Base-by-base conservation (phyloP, 2,888 invertebrate genomes). In the Creontiades dilutus region DNA sequence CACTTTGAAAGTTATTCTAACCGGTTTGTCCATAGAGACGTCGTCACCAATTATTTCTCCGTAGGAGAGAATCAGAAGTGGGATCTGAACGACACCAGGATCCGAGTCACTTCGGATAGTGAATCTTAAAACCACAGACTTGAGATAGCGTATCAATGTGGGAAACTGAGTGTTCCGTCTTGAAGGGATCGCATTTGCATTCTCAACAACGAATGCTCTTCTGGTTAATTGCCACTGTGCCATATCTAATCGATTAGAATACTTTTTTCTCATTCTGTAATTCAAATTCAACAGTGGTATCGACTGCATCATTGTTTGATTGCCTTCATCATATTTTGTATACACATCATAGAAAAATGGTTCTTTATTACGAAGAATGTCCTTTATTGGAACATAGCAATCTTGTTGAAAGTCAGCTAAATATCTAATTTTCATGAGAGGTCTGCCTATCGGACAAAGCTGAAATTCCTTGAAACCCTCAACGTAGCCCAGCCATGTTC, bases 131-230 rank as follows among this genome's bases (percentile, higher is more conserved):
- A 92, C 92, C 68, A 93, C 91, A 47, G 93, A 93, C 92, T 93
- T 93, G 90, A 93, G 92, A 91, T 93, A 94, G 91, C 93, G 92
- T 92, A 46, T 94, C 94, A 91, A 94, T 94, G 19, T 37, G 13
- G 88, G 88, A 46, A 48, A 88, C 28, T 88, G 78, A 7, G 52
- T 52, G 55, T 88, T 88, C 37, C 52, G 76, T 46, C 78, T 88
- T 27, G 80, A 52, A 11, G 48, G 88, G 28, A 81, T 37, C 1
- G 89, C 82, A 82, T 89, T 89, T 57, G 94, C 92, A 87, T 94
- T 95, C 92, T 96, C 96, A 82, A 96, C 94, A 11, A 96, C 92
- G 93, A 96, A 96, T 93, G 96, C 96, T 90, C 96, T 94, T 91
- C 95, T 94, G 0, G 95, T 95, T 52, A 97, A 93, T 92, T 95